These are phyloP conservation scores for Agonopterix heracliana DNA, from an alignment of 2,888 invertebrate genomes.

Conservation along the genomic window DNA sequence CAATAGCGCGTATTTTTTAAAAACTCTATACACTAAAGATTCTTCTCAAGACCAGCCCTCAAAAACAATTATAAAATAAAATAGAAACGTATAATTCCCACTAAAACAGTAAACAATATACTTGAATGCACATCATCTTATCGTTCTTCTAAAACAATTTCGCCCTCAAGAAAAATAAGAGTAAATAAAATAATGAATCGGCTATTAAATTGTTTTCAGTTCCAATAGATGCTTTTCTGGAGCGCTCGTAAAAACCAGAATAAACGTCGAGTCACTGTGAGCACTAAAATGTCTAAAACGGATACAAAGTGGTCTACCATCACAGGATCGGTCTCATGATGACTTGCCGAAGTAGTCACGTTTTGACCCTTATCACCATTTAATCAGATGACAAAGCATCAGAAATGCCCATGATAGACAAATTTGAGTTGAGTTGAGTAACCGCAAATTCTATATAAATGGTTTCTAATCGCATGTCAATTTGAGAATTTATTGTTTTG, in stretches of 20 bases:
- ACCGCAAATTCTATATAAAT: conserved; percentile 5
- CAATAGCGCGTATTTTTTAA: no score
- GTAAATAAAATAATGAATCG: no score
- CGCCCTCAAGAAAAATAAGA: no score
- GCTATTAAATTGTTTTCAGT: neutral
- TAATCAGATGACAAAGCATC: conserved; percentile 36
- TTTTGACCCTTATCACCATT: conserved; percentile 31
- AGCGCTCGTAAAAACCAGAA: conserved; percentile 7
- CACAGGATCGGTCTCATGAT: neutral
- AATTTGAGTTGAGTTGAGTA: conserved; percentile 1
- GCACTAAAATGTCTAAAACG: conserved; percentile 5
- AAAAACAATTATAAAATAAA: no score
- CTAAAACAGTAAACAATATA: no score
- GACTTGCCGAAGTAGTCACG: conserved; percentile 11
- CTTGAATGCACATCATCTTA: no score
- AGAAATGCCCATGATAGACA: neutral
- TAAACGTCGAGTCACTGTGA: conserved; percentile 8
- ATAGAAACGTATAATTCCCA: no score
- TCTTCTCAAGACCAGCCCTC: no score
- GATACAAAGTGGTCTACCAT: conserved; percentile 6
- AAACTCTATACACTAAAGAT: no score
- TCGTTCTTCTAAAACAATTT: no score
- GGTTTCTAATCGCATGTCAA: no score
- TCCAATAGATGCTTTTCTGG: conserved; percentile 1
- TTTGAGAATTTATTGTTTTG: no score